Conservation (phyloP, 1,140 invertebrate genomes). For the Mamestra configurata region DNA sequence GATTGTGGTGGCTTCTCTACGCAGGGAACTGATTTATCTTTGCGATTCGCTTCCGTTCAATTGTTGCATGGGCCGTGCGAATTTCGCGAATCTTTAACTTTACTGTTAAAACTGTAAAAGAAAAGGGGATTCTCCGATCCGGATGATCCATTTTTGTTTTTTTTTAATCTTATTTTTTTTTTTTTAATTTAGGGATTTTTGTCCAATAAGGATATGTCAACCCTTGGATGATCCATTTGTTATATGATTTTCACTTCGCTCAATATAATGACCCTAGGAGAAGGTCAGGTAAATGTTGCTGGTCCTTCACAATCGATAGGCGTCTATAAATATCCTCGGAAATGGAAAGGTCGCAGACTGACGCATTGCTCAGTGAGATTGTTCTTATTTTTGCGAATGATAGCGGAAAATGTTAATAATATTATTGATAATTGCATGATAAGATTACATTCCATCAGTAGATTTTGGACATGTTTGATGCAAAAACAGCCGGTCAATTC, state of each 20-base stretch:
- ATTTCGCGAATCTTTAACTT: slow-evolving; percentile 21
- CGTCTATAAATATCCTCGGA: neutral
- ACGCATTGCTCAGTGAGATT: neutral
- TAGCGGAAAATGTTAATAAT: no score
- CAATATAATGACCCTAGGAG: no score
- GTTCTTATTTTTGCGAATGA: neutral
- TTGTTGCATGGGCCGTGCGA: slow-evolving; percentile 53
- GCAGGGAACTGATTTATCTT: slow-evolving; percentile 74
- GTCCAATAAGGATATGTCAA: no score
- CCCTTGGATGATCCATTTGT: no score
- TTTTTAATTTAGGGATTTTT: no score
- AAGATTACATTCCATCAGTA: no score
- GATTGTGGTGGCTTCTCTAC: slow-evolving; percentile 68
- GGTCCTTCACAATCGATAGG: neutral
- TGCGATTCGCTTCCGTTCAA: slow-evolving; percentile 71
- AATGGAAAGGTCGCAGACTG: neutral
- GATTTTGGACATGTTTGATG: no score
- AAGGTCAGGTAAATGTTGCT: neutral
- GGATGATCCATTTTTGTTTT: no score
- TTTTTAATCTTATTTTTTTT: no score
- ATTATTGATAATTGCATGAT: no score
- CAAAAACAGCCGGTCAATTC: no score
- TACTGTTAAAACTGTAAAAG: slow-evolving; percentile 35
- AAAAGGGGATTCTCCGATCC: neutral
- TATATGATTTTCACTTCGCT: no score